A percentile compares a stretch with the other conserved stretches of the same genome.
Conservation (phyloP, 2,113 vertebrate genomes). For the Astatoreochromis straeleni region DNA sequence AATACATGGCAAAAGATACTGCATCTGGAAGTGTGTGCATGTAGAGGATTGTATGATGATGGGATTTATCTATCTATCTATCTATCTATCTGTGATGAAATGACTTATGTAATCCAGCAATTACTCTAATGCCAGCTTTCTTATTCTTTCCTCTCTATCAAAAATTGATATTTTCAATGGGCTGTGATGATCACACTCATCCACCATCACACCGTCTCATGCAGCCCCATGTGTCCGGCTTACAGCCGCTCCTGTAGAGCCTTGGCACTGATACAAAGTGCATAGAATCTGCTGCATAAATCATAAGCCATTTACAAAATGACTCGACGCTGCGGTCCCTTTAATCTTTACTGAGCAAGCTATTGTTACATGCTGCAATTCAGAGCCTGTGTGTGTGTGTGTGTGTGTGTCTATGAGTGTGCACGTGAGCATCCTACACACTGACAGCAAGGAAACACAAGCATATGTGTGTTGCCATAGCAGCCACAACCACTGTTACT, state of each 20-base stretch:
- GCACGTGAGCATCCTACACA: slow-evolving; percentile 17
- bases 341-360: slow-evolving; percentile 34
- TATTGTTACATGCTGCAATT: background rate
- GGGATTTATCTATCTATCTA: background rate
- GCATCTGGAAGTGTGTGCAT: background rate
- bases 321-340: slow-evolving; percentile 25
- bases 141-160: slow-evolving; percentile 24
- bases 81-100: background rate
- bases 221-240: slow-evolving; percentile 18
- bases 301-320: slow-evolving; percentile 60
- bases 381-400: background rate
- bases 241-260: slow-evolving; percentile 17
- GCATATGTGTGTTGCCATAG: slow-evolving; percentile 72
- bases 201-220: slow-evolving; percentile 3
- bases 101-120: background rate
- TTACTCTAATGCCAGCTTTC: background rate
- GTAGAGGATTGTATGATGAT: background rate
- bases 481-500: slow-evolving; percentile 68
- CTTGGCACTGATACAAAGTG: slow-evolving; percentile 40
- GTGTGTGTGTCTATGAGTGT: background rate
- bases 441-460: slow-evolving; percentile 43
- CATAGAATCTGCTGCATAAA: slow-evolving; percentile 56
- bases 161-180: slow-evolving; percentile 39
- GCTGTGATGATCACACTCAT: slow-evolving; percentile 5
- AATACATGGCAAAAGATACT: slow-evolving; percentile 1